A percentile compares a stretch with the other conserved stretches of the same genome.
phyloP scores from a whole-genome alignment of 2,888 invertebrate species.

The Ornithoptera priamus region DNA sequence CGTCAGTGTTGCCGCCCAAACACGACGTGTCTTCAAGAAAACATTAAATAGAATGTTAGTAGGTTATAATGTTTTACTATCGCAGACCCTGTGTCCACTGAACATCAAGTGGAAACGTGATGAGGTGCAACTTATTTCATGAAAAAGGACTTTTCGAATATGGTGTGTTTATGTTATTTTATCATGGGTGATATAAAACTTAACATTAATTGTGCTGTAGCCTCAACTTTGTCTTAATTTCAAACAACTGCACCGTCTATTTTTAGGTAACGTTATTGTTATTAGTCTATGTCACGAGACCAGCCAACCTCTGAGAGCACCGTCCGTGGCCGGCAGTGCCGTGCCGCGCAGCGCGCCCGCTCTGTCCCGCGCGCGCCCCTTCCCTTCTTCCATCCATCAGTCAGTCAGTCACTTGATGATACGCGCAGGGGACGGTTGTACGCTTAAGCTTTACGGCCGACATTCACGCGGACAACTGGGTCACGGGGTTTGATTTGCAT shows the following conservation, averaged over 20 bases:
- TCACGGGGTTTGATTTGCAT: slow-evolving; percentile 63
- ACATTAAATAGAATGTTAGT: no score
- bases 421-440: slow-evolving; percentile 57
- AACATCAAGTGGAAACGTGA: no score
- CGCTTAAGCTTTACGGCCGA: slow-evolving; percentile 45
- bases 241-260: slow-evolving; percentile 27
- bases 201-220: background rate
- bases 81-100: no score
- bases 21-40: no score
- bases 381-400: slow-evolving; percentile 52
- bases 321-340: slow-evolving; percentile 34
- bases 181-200: background rate
- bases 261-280: slow-evolving; percentile 27
- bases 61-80: no score
- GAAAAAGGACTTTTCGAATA: no score
- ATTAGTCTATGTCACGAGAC: slow-evolving; percentile 35
- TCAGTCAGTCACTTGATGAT: slow-evolving; percentile 73
- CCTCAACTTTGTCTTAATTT: slow-evolving; percentile 9
- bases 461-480: slow-evolving; percentile 75
- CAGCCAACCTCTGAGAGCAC: slow-evolving; percentile 36
- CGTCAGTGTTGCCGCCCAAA: no score
- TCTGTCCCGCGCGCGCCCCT: slow-evolving; percentile 48
- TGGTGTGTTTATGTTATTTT: background rate
- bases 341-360: slow-evolving; percentile 45
- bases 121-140: no score